Base-by-base conservation (phyloP, 2,888 invertebrate species). In the Drosophila mimica region DNA sequence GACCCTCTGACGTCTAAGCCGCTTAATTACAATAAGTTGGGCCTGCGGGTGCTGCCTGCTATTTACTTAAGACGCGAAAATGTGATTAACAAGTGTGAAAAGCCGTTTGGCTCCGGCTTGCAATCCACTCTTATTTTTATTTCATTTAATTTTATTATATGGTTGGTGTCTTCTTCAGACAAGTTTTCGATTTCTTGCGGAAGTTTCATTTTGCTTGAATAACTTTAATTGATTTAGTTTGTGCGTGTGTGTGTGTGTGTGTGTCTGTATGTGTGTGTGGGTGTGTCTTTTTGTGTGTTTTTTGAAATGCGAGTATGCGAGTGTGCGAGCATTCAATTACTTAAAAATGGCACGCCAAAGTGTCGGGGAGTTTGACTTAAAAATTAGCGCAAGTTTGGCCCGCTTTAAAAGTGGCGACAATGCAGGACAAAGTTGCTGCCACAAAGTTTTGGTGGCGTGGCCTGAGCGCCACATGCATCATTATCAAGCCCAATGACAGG, bases 11-110 rank as follows among this genome's bases (percentile, higher is more conserved):
- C 61, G 76, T 73, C 82, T 90, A 87, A 87, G 91, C 91, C 89
- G 88, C 91, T 91, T 88, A 91, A 88, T 91, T 88, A 89, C 90
- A 90, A 90, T 77, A 82, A 89, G 91, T 81, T 90, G 77, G 74
- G 72, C 74, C 74, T 60, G 66, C 25, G 67, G 68, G 63, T 38
- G 57, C 61, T 58, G 81, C 54, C 77, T 69, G 78, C 87, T 86
- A 89, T 90, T 89, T 81, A 79, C 79, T 87, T 90, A 90, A 90
- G 86, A 89, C 89, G 88, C 88, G 89, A 90, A 87, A 87, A 90
- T 87, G 91, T 87, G 89, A 89, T 87, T 90, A 87, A 90, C 86
- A 86, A 86, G 86, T 90, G 91, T 90, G 91, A 90, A 86, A 86
- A 86, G 89, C 91, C 75, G 87, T 74, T 76, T 83, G 78, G 66